Evolutionary conservation across 2,113 vertebrate species (phyloP).

Genomic region (Psilopogon haemacephalus): DNA sequence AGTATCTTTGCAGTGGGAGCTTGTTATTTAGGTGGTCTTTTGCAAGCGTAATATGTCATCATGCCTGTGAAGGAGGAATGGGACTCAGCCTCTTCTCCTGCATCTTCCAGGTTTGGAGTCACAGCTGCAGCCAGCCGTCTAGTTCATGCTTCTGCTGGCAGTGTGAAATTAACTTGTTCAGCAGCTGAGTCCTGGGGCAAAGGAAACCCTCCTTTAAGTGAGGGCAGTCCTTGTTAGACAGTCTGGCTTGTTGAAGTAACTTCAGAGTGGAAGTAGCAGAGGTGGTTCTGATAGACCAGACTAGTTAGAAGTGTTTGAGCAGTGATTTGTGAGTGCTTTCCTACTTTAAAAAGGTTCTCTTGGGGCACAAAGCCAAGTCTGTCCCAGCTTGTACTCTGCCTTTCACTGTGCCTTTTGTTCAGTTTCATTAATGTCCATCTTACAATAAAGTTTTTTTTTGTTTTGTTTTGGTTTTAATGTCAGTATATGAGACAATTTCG

Average conservation of each 20-base stretch:
- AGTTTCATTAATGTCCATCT: background rate
- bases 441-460: background rate
- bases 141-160: background rate
- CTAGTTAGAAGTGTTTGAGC: background rate
- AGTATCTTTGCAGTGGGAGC: background rate
- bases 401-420: background rate
- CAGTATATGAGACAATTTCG: background rate
- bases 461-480: background rate
- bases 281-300: background rate
- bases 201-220: background rate
- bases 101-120: background rate
- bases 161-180: background rate
- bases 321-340: background rate
- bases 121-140: background rate
- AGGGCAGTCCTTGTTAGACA: background rate
- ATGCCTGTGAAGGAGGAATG: background rate
- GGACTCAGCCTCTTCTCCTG: background rate
- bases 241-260: background rate
- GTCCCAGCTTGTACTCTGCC: background rate
- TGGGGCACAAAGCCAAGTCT: background rate
- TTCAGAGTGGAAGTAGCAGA: background rate
- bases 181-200: background rate
- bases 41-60: background rate
- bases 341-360: background rate
- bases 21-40: background rate